Base-by-base conservation (phyloP, 2,888 invertebrate species). In the Asteroscopus sphinx region DNA sequence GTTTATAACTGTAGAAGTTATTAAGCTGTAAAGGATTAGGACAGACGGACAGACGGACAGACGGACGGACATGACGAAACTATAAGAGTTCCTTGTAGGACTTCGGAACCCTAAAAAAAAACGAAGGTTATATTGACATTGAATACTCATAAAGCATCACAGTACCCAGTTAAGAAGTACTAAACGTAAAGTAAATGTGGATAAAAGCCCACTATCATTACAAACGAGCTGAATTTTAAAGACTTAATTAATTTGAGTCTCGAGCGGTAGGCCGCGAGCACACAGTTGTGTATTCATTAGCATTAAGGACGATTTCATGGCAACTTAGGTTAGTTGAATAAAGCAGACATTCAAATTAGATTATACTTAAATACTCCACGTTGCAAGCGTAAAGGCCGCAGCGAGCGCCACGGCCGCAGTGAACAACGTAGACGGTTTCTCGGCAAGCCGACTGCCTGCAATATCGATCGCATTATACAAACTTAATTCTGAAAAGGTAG, bases 311-410 rank as follows among this genome's bases (percentile, higher is more conserved):
- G 76, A 70, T 79, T 75, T 79, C 80, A 75, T 73, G 76, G 77
- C 70, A 76, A 76, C 77, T 75, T 73, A 76, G 71, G 76, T 77
- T 79, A 80, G 79, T 76, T 74, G 75, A 77, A 80, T 81, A 80
- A 77, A 79, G 79, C 73, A 74, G 72, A 76, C 79, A 75, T 80
- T 79, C 73, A 79, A 79, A 81, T 79, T 75, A 74, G 75, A 80
- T 79, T 66, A 68, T 51, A 64, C 60, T 66, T 64, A 62, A 64
- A 66, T 57, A 55, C 53, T 63, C 47, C 70, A 69, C 54, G 55
- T 60, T 51, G 65, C 62, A 68, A 57, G 54, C 57, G 51, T 49
- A 47, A 66, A 72, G 61, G 63, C 69, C 60, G 60, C 44, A 58
- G 69, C 56, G 60, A 77, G 72, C 68, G 9, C n/a, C n/a, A n/a